These are phyloP conservation scores for Zosterops borbonicus DNA, from an alignment of 2,113 vertebrate genomes.

Conservation along the genomic window DNA sequence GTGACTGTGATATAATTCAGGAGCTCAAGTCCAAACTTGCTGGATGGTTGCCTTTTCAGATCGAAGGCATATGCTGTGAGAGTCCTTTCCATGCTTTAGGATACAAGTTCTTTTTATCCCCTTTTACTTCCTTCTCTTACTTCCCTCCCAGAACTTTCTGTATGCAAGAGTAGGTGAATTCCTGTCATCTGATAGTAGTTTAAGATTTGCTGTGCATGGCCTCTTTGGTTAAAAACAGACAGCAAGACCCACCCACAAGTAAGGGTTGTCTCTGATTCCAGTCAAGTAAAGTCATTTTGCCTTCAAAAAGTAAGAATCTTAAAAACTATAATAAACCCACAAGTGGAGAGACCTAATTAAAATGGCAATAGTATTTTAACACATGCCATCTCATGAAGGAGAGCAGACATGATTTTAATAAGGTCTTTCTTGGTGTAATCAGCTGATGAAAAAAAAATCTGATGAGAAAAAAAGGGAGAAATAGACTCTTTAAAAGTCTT, in stretches of 20 bases:
- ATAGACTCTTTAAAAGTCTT: not conserved
- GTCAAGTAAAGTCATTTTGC: not conserved
- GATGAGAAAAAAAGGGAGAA: not conserved
- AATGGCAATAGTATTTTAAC: constrained; percentile 15
- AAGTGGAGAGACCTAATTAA: not conserved
- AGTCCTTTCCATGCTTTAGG: not conserved
- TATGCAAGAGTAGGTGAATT: constrained; percentile 7
- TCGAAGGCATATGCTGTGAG: not conserved
- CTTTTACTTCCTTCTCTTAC: not conserved
- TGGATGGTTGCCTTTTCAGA: not conserved
- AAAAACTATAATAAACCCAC: not conserved
- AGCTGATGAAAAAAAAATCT: not conserved
- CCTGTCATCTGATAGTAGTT: constrained; percentile 1
- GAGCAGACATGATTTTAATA: not conserved
- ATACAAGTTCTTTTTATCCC: not conserved
- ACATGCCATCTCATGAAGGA: not conserved
- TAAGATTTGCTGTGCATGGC: constrained; percentile 25
- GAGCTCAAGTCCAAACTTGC: not conserved
- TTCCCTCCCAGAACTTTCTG: not conserved
- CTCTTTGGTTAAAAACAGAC: not conserved
- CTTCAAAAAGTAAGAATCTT: not conserved
- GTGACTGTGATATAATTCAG: constrained; percentile 34
- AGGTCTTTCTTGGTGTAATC: constrained; percentile 1
- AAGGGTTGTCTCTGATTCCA: not conserved
- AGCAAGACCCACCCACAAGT: not conserved